Evolutionary conservation across 1,140 invertebrate species (phyloP), one percentile per base, ranked within the genome.

Genomic region (Drosophila aff.): DNA sequence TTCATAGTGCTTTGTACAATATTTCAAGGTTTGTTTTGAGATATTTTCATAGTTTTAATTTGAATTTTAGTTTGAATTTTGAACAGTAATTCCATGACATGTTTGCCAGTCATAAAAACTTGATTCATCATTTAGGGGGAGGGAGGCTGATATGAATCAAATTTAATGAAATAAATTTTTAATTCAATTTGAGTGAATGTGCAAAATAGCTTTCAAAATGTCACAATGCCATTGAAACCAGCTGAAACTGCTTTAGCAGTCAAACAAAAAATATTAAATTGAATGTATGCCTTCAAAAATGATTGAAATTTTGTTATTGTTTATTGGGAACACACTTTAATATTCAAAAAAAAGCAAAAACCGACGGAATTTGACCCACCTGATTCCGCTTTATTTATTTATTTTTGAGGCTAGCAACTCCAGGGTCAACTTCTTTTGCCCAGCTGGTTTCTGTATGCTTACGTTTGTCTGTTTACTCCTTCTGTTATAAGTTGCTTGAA

Each of bases 161-260:
- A 73, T 38, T 58, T 62, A 61, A 61, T 72, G 59, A 46, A 61
- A 63, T 58, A 46, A 79, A 82, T 77, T 66, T 60, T 80, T 82
- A 86, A 86, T 86, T 87, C 83, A 87, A 86, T 86, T 86, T 83
- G 72, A 63, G 60, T 71, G 71, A 77, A 53, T 77, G 83, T 64
- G 82, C 60, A 69, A 79, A 84, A 79, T 50, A 46, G 43, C 52
- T 53, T 61, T 79, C 31, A 72, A 81, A 85, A 55, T 62, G 49
- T 74, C 55, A 62, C 72, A 74, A 73, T 46, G 68, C 68, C 18
- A 63, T 26, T 60, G 33, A 50, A 84, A 72, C 81, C 76, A 67
- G 81, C 55, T 60, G 50, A 16, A 80, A 52, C 62, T 72, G 72
- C 43, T 23, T 18, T 26, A 26, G 9, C 9, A 11, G 16, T 0